phyloP scores from a whole-genome alignment of 2,113 vertebrate genomes.

The Chlorodrepanis virens region DNA sequence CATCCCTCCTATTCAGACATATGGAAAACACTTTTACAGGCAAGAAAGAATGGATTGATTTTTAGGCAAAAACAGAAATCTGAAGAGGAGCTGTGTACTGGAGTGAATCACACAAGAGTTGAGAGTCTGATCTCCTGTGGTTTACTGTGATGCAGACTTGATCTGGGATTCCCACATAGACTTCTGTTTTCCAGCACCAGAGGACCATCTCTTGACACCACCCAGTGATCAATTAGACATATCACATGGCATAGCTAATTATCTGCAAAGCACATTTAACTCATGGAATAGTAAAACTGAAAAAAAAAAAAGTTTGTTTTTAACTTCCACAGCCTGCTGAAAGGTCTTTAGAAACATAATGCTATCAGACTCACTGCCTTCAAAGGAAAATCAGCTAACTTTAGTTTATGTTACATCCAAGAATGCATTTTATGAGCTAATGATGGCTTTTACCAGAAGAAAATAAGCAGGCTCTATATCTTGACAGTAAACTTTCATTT shows the following conservation, averaged over 20 bases:
- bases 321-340: not conserved
- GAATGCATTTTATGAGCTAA: conserved; percentile 30
- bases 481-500: conserved; percentile 21
- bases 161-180: not conserved
- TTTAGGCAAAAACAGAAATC: not conserved
- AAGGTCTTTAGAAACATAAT: not conserved
- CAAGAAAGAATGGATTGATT: not conserved
- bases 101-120: not conserved
- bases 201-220: not conserved
- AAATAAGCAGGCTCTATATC: not conserved
- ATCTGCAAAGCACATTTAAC: not conserved
- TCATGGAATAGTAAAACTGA: not conserved
- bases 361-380: not conserved
- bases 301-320: not conserved
- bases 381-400: not conserved
- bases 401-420: not conserved
- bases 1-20: not conserved
- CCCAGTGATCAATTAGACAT: not conserved
- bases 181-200: not conserved
- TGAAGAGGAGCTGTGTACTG: not conserved
- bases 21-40: not conserved
- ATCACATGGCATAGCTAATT: not conserved
- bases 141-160: not conserved
- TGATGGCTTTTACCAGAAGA: not conserved
- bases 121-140: not conserved